A percentile compares a stretch with the other conserved stretches of the same genome.
Conservation (phyloP, 2,113 vertebrate species). For the Clupea harengus region DNA sequence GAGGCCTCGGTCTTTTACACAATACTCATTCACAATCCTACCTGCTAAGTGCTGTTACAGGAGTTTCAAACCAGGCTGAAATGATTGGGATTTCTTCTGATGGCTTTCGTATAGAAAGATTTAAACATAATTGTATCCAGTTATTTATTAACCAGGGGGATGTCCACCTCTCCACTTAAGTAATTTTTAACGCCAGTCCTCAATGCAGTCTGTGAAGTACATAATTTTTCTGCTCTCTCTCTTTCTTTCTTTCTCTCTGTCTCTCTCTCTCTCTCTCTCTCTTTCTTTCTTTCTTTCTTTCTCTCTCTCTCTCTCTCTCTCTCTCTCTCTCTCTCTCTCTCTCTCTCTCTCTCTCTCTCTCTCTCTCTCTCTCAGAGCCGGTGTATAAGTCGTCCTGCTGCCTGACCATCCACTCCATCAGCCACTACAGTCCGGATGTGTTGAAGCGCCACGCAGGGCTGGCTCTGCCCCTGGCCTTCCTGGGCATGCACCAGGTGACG, state of each 20-base stretch:
- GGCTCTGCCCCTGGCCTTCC: conserved; percentile 88
- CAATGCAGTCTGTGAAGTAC: too few relatives aligned
- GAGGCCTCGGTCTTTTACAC: not conserved
- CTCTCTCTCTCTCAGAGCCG: conserved; percentile 68
- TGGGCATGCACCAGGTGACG: conserved; percentile 93
- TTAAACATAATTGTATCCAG: too few relatives aligned
- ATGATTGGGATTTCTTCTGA: too few relatives aligned
- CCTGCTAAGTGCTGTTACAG: not conserved
- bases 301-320: not conserved
- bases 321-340: too few relatives aligned
- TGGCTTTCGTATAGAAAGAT: too few relatives aligned
- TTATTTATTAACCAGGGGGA: too few relatives aligned
- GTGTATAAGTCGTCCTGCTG: conserved; percentile 86
- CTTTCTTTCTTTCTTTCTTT: not conserved
- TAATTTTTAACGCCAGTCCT: too few relatives aligned
- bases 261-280: not conserved
- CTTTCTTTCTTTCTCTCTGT: not conserved
- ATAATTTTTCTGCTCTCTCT: not conserved
- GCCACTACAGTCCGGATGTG: conserved; percentile 93
- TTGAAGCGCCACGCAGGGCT: conserved; percentile 87
- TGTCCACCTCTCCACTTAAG: too few relatives aligned
- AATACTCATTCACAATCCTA: not conserved
- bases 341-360: not conserved
- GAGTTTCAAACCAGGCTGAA: not conserved
- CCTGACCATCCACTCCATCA: conserved; percentile 87